Base-by-base conservation (phyloP, 64 coral and sea anemone species). In the Exaiptasia diaphana region DNA sequence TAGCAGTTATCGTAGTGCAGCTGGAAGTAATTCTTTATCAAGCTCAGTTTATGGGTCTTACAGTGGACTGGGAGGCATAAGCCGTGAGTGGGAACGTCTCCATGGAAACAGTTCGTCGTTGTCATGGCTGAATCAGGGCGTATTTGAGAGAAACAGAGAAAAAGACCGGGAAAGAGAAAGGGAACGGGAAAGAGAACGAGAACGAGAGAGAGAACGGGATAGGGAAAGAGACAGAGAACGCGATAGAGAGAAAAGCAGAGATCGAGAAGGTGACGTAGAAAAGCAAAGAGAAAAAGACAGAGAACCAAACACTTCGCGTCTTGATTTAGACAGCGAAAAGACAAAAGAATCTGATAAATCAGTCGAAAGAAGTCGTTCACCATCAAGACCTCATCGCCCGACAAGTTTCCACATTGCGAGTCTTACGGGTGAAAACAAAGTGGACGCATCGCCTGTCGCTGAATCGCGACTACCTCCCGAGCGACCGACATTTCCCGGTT, bases 391-490 rank as follows among this genome's bases (percentile, higher is more conserved):
- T 12, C 56, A 44, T 14, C 91, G 87, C 17, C 74, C 86, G 15
- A 62, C 86, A 8, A 83, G 82, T 52, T 95, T 89, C 80, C 89
- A 88, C 58, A 95, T 95, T 50, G 91, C 91, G 29, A 95, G 45
- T 75, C 59, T 95, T 50, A 88, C 91, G 18, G 72, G 80, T 31
- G 91, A 95, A 5, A 76, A 79, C 34, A 88, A 83, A 63, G 58
- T 34, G 45, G 91, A 95, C 52, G 67, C 73, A 31, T 88, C 90
- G 2, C 50, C 68, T 18, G 24, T 61, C 25, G 21, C 62, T 12
- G 91, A 95, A 71, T 61, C 74, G 4, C 72, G 91, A 30, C 74
- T 74, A 42, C 64, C 86, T 26, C 80, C 82, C 31, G 91, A 94
- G 53, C 79, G 91, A 28, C 78, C 37, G 13, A 49, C 21, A 27